Percentiles rank a stretch among this genome's conserved stretches.
phyloP scores from a whole-genome alignment of 1,140 invertebrate species.

The Tetraneura akinire region DNA sequence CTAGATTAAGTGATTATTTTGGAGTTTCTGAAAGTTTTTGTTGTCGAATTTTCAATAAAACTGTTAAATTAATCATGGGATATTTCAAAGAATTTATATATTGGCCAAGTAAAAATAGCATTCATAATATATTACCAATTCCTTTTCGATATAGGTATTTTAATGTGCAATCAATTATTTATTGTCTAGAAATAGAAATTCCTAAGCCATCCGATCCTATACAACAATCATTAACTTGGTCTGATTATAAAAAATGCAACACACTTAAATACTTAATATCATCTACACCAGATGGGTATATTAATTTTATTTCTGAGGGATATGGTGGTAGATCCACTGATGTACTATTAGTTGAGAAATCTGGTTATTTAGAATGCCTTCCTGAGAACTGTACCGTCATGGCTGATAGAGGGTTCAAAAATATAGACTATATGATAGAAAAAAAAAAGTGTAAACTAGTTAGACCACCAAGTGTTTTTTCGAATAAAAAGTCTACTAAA shows the following conservation, averaged over 20 bases:
- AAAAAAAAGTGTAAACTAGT: slow-evolving; percentile 56
- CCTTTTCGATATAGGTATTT: not conserved
- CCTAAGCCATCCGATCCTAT: slow-evolving; percentile 51
- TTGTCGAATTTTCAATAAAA: not conserved
- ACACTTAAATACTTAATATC: slow-evolving; percentile 59
- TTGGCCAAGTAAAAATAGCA: not conserved
- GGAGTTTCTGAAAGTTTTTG: not conserved
- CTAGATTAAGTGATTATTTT: not conserved
- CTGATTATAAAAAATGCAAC: slow-evolving; percentile 59
- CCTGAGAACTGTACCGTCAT: slow-evolving; percentile 55
- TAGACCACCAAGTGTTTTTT: slow-evolving; percentile 58
- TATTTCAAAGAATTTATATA: not conserved
- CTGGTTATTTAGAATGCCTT: slow-evolving; percentile 56
- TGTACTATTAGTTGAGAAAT: slow-evolving; percentile 57
- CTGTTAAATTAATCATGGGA: not conserved
- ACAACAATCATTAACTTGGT: slow-evolving; percentile 53
- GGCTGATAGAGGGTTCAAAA: slow-evolving; percentile 59
- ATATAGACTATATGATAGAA: slow-evolving; percentile 55
- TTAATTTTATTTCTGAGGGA: slow-evolving; percentile 59
- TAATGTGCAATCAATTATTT: not conserved
- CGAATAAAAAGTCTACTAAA: slow-evolving; percentile 55
- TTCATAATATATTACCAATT: not conserved
- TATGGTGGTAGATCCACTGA: slow-evolving; percentile 59
- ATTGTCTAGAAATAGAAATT: slow-evolving; percentile 1
- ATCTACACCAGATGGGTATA: slow-evolving; percentile 59